Conservation (phyloP, 2,113 vertebrate genomes). For the Thryonomys swinderianus region DNA sequence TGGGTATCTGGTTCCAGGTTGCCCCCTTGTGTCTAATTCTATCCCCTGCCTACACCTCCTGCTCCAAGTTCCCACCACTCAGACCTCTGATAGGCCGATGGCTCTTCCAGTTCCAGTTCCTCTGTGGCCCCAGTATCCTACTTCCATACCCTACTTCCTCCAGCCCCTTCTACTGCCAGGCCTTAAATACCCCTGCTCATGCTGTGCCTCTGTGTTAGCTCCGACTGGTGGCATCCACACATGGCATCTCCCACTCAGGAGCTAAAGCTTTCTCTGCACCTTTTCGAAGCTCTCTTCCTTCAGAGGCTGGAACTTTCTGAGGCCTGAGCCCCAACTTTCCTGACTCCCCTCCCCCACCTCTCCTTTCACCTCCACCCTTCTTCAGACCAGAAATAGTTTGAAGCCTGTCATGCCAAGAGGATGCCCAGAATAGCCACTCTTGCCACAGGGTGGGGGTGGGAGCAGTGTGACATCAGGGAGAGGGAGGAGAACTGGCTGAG, state of each 20-base stretch:
- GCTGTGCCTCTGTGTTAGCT: neutral
- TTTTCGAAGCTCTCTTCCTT: neutral
- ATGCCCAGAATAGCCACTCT: constrained; percentile 75
- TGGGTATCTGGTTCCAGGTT: neutral
- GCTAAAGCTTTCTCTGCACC: neutral
- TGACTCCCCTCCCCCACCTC: constrained; percentile 22
- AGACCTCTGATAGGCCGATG: neutral
- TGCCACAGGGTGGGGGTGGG: constrained; percentile 29
- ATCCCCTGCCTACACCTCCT: neutral
- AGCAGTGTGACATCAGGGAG: constrained; percentile 58
- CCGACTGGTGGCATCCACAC: neutral
- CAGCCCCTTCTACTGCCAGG: neutral
- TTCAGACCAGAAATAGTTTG: constrained; percentile 77
- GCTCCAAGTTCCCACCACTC: neutral
- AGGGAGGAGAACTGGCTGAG: constrained; percentile 29
- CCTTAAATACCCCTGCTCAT: neutral
- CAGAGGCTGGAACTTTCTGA: neutral
- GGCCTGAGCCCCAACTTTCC: neutral
- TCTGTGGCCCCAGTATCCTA: neutral
- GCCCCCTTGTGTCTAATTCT: neutral
- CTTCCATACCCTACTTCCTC: neutral
- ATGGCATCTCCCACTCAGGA: neutral
- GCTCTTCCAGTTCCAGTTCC: neutral
- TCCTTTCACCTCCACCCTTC: constrained; percentile 61
- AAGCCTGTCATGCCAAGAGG: constrained; percentile 69